Evolutionary conservation across 2,113 vertebrate genomes (phyloP).

Genomic region (Anarhynchus alexandrinus): DNA sequence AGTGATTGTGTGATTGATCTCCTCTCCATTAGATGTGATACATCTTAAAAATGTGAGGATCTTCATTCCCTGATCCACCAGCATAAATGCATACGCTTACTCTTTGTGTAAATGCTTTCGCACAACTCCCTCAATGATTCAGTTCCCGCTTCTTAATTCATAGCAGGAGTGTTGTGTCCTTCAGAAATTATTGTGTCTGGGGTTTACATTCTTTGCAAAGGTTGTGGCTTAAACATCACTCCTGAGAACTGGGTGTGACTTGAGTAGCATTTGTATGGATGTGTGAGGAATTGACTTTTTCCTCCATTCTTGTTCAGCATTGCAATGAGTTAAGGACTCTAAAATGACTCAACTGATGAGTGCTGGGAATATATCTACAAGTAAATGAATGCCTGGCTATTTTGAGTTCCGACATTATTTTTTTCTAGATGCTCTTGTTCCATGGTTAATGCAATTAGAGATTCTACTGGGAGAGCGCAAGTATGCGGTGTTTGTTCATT

Average conservation of each 20-base stretch:
- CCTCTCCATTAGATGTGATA: background rate
- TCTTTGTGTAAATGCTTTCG: background rate
- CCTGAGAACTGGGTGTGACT: background rate
- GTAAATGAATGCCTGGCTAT: background rate
- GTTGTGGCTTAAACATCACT: background rate
- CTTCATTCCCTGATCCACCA: background rate
- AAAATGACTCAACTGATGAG: background rate
- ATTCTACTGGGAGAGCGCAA: accelerated
- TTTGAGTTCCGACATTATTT: background rate
- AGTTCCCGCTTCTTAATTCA: background rate
- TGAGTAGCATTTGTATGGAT: background rate
- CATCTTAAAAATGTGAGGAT: background rate
- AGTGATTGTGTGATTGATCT: background rate
- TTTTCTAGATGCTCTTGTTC: background rate
- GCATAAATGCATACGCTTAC: background rate
- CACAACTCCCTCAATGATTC: background rate
- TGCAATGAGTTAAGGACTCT: background rate
- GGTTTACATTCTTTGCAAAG: background rate
- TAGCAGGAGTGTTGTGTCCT: background rate
- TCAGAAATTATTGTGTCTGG: background rate
- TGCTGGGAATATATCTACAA: background rate
- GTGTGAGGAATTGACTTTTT: background rate
- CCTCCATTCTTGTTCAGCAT: background rate
- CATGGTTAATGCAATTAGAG: background rate
- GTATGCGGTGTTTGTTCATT: background rate